Evolutionary conservation across 2,888 invertebrate species (phyloP).

Genomic region (Alsophila aescularia): DNA sequence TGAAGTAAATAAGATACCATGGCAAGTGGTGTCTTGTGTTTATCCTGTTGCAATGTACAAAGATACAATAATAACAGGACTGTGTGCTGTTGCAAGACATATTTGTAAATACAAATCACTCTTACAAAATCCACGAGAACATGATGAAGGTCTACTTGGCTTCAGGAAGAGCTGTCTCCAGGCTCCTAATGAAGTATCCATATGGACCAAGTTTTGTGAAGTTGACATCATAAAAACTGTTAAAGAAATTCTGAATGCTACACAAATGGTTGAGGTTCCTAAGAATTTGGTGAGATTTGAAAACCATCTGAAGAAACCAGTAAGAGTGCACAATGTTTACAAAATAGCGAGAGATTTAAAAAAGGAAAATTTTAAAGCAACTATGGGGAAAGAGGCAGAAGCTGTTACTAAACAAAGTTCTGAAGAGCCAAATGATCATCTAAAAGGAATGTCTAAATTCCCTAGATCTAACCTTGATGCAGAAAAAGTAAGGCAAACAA

Average conservation of each 20-base stretch:
- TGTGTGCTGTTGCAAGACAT: slow-evolving; percentile 88
- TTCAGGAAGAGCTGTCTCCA: slow-evolving; percentile 92
- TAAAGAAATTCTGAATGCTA: slow-evolving; percentile 62
- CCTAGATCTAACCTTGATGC: background rate
- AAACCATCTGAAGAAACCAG: slow-evolving; percentile 92
- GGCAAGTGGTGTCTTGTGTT: slow-evolving; percentile 78
- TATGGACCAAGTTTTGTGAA: slow-evolving; percentile 97
- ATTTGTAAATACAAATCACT: slow-evolving; percentile 57
- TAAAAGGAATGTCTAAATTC: background rate
- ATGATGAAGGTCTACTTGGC: slow-evolving; percentile 86
- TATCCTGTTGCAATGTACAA: slow-evolving; percentile 87
- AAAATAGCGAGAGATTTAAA: slow-evolving; percentile 87
- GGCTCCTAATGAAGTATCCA: slow-evolving; percentile 92
- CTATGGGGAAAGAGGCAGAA: slow-evolving; percentile 38
- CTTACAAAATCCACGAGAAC: slow-evolving; percentile 49
- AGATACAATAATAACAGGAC: slow-evolving; percentile 88
- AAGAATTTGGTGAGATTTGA: slow-evolving; percentile 91
- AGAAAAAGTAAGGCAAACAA: slow-evolving; percentile 47
- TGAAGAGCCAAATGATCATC: slow-evolving; percentile 9
- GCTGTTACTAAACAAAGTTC: slow-evolving; percentile 5
- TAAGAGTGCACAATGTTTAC: slow-evolving; percentile 93
- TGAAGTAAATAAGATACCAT: slow-evolving; percentile 65
- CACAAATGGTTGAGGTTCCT: slow-evolving; percentile 80
- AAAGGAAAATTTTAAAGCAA: slow-evolving; percentile 55
- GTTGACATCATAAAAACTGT: slow-evolving; percentile 88